phyloP scores from a whole-genome alignment of 2,797 vertebrate species.

The Acropternis orthonyx region DNA sequence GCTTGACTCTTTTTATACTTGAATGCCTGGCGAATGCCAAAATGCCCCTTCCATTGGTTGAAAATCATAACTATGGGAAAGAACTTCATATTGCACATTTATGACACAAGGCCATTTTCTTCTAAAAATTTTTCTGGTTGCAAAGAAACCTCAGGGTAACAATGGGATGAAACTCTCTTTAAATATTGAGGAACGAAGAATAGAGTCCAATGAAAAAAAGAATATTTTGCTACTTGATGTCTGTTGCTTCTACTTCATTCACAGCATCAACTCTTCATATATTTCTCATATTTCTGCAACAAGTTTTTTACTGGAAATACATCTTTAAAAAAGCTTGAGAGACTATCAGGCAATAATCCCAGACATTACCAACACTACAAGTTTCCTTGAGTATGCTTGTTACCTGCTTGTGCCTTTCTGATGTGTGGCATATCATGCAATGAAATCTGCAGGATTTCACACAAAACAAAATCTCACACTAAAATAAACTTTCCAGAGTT shows the following conservation, averaged over 20 bases:
- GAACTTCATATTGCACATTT: neutral
- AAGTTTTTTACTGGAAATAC: neutral
- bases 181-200: neutral
- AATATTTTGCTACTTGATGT: neutral
- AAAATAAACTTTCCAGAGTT: neutral
- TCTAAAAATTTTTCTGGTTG: neutral
- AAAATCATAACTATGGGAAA: neutral
- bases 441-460: neutral
- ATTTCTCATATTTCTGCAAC: neutral
- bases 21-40: neutral
- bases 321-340: neutral
- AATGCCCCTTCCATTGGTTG: neutral
- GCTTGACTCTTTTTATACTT: neutral
- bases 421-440: neutral
- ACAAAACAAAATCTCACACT: neutral
- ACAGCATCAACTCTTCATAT: neutral
- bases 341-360: neutral
- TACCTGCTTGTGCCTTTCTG: neutral
- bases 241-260: neutral
- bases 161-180: neutral
- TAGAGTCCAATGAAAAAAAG: neutral
- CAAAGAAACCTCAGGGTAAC: neutral
- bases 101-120: neutral
- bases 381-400: neutral
- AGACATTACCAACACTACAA: neutral